A percentile compares a stretch with the other conserved stretches of the same genome.
phyloP scores from a whole-genome alignment of 2,888 invertebrate genomes.

The Mayetiola destructor region DNA sequence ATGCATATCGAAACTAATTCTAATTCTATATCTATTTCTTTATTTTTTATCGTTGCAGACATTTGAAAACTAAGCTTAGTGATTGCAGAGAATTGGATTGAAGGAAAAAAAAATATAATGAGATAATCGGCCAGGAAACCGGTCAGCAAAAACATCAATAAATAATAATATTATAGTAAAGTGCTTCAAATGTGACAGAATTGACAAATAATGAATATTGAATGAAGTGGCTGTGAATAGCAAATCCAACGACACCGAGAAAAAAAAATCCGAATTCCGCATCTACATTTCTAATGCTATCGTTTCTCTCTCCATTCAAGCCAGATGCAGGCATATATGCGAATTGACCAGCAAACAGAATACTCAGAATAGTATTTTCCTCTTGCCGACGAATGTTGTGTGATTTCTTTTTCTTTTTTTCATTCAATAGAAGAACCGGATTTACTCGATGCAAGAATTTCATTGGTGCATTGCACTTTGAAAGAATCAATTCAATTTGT shows the following conservation, averaged over 20 bases:
- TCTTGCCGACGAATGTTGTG: not conserved
- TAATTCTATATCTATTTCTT: no score
- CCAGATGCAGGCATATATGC: not conserved
- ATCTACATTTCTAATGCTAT: not conserved
- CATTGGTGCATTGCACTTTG: not conserved
- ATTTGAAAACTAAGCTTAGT: not conserved
- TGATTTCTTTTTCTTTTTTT: not conserved
- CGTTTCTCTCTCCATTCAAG: not conserved
- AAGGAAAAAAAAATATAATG: not conserved
- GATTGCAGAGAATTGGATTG: not conserved
- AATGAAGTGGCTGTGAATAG: not conserved
- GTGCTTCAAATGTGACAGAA: constrained; percentile 3
- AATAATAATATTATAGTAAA: not conserved
- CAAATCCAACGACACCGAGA: no score
- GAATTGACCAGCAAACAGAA: no score
- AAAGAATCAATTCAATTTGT: not conserved
- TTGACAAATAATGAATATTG: not conserved
- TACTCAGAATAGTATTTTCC: not conserved
- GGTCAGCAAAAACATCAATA: not conserved
- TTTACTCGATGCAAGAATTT: not conserved
- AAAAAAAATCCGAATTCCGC: not conserved
- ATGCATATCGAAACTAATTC: not conserved
- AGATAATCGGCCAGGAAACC: constrained; percentile 5
- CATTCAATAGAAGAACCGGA: not conserved
- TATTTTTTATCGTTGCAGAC: no score